A percentile compares a stretch with the other conserved stretches of the same genome.
Conservation (phyloP, 2,797 vertebrate genomes). For the Leptodactylus fallax region DNA sequence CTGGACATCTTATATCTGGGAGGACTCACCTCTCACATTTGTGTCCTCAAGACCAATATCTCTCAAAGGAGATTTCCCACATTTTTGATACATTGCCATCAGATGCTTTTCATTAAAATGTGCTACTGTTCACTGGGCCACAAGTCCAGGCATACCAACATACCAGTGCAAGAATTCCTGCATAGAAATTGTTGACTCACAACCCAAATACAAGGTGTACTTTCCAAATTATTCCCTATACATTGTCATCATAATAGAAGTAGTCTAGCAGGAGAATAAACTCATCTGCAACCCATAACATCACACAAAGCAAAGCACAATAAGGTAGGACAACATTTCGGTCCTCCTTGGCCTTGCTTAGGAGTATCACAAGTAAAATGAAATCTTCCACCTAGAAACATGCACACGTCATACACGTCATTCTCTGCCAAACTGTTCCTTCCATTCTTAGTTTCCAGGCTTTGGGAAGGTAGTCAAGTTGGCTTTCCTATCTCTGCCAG, state of each 20-base stretch:
- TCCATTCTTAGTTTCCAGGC: too few species aligned
- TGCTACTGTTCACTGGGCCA: background rate
- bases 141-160: conserved; percentile 7
- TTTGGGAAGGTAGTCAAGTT: too few species aligned
- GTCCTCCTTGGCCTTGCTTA: background rate
- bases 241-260: background rate
- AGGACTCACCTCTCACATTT: background rate
- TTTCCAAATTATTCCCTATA: background rate
- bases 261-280: background rate
- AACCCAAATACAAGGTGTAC: background rate
- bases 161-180: background rate
- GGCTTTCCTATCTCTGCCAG: too few species aligned
- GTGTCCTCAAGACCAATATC: background rate
- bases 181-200: conserved; percentile 1
- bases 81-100: conserved; percentile 27
- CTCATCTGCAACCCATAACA: too few species aligned
- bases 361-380: too few species aligned
- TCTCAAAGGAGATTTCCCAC: conserved; percentile 1
- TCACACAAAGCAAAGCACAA: background rate
- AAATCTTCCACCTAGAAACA: too few species aligned
- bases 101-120: background rate
- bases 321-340: background rate
- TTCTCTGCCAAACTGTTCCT: too few species aligned
- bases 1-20: too few species aligned
- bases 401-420: too few species aligned